Evolutionary conservation across 1,140 invertebrate species (phyloP).

Genomic region (Pachyrhynchus sulphureomaculatus): DNA sequence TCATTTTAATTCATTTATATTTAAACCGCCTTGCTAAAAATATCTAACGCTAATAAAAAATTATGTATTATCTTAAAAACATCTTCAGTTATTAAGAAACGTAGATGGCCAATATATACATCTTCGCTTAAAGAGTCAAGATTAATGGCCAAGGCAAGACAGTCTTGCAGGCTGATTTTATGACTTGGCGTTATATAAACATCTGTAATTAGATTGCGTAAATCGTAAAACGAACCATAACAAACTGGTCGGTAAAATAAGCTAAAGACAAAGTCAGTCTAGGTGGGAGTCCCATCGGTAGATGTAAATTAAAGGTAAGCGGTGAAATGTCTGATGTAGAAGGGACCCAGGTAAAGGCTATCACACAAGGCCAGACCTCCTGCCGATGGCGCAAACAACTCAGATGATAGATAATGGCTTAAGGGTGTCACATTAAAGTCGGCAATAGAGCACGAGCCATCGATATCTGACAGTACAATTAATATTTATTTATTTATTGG

Average conservation of each 20-base stretch:
- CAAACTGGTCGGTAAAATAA: conserved; percentile 1
- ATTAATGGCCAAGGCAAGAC: too few relatives aligned
- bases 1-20: too few relatives aligned
- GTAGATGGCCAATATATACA: too few relatives aligned
- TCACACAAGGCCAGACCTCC: conserved; percentile 1
- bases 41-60: too few relatives aligned
- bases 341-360: neutral
- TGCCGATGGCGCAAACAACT: conserved; percentile 5
- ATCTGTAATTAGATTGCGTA: conserved; percentile 6
- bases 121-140: too few relatives aligned
- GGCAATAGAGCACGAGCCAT: conserved; percentile 6
- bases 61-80: too few relatives aligned
- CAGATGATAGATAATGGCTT: neutral
- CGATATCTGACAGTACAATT: conserved; percentile 3
- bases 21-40: too few relatives aligned
- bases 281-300: conserved; percentile 7
- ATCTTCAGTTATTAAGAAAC: too few relatives aligned
- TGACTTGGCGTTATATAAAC: conserved; percentile 3
- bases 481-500: conserved; percentile 15
- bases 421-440: conserved; percentile 5
- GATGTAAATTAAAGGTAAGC: too few relatives aligned
- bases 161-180: neutral
- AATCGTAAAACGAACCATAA: conserved; percentile 1
- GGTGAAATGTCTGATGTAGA: conserved; percentile 1
- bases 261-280: conserved; percentile 2